Percentiles rank a stretch among this genome's conserved stretches.
phyloP scores from a whole-genome alignment of 2,797 vertebrate genomes.

The Cossypha heuglini region DNA sequence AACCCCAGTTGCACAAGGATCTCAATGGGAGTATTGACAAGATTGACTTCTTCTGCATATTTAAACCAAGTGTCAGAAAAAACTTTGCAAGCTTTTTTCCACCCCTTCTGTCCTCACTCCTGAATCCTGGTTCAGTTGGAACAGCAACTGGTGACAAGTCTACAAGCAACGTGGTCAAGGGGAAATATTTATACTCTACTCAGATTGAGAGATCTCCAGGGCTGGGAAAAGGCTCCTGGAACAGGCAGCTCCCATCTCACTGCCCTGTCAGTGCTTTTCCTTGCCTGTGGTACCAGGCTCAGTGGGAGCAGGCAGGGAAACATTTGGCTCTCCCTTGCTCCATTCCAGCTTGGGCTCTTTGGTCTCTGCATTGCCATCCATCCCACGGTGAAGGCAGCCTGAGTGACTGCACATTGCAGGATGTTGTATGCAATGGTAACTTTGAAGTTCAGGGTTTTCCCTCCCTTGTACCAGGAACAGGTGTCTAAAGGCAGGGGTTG shows the following conservation, averaged over 20 bases:
- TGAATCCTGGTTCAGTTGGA: neutral
- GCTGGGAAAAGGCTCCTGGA: neutral
- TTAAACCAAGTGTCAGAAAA: conserved; percentile 25
- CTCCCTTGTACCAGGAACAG: neutral
- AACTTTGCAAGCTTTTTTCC: neutral
- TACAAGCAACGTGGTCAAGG: neutral
- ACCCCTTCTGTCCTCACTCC: neutral
- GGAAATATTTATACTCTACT: conserved; percentile 13
- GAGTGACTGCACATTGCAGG: fast-evolving
- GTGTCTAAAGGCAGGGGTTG: neutral
- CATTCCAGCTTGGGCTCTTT: neutral
- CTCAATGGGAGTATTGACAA: neutral
- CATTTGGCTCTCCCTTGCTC: neutral
- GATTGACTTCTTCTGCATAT: neutral
- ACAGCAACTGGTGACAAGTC: neutral
- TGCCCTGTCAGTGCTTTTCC: neutral
- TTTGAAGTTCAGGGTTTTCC: neutral
- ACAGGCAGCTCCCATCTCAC: neutral
- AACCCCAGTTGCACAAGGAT: neutral
- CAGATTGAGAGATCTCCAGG: neutral
- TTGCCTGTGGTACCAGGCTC: neutral
- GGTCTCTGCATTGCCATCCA: neutral
- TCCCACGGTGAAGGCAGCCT: neutral
- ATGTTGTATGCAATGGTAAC: too few species aligned
- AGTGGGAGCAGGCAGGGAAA: neutral